Percentiles rank a stretch among this genome's conserved stretches.
Conservation (phyloP, 2,797 vertebrate species). For the Oryzias sinensis region DNA sequence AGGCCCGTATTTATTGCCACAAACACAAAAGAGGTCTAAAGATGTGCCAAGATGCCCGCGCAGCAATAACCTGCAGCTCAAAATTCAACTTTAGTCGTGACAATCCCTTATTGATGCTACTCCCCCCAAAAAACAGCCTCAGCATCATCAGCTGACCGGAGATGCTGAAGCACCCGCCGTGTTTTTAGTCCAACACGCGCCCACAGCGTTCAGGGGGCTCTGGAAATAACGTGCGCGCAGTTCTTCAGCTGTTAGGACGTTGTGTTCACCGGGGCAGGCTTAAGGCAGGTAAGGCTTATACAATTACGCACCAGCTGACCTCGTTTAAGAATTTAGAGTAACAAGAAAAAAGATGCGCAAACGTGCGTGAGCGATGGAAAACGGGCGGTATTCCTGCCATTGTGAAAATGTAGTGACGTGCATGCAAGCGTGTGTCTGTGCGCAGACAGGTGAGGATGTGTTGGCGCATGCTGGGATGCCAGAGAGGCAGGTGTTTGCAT, state of each 20-base stretch:
- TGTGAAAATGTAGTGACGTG: conserved; percentile 26
- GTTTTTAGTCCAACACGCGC: conserved; percentile 10
- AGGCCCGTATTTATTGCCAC: conserved; percentile 30
- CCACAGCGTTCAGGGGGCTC: too few species aligned
- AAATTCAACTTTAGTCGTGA: conserved; percentile 61
- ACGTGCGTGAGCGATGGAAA: not conserved
- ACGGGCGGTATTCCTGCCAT: conserved; percentile 33
- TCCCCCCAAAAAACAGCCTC: conserved; percentile 65
- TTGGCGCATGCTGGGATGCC: conserved; percentile 56
- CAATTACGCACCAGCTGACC: too few species aligned
- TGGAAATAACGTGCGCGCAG: too few species aligned
- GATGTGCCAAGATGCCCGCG: conserved; percentile 10
- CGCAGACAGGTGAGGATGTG: conserved; percentile 65
- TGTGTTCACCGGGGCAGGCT: too few species aligned
- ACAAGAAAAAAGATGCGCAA: too few species aligned
- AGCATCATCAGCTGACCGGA: conserved; percentile 67
- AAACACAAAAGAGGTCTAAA: conserved; percentile 25
- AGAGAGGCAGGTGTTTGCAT: conserved; percentile 58
- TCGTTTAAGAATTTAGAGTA: too few species aligned
- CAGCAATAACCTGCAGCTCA: conserved; percentile 12
- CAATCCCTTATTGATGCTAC: conserved; percentile 66
- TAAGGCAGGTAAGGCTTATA: too few species aligned
- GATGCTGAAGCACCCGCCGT: conserved; percentile 39
- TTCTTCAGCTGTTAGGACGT: not conserved
- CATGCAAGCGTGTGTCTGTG: conserved; percentile 18